Base-by-base conservation (phyloP, 2,113 vertebrate species). In the Atractosteus spatula region DNA sequence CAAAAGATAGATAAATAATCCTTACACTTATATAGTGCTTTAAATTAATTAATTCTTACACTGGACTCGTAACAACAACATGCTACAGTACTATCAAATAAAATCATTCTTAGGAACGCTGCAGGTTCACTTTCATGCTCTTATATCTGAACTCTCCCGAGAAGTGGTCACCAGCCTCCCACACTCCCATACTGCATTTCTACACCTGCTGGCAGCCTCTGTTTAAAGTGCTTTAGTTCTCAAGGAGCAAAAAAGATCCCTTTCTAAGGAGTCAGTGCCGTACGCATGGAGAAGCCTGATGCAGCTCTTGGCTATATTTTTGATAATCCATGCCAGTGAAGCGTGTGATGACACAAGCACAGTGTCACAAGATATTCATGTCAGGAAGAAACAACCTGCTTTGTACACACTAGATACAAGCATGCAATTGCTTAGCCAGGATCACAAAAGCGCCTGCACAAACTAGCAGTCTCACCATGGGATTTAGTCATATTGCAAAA, bases 321-420 rank as follows among this genome's bases (percentile, higher is more conserved):
- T 79, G 73, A 82, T 83, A 78, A 79, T 83, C 81, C 47, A 76
- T 45, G 81, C 80, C 78, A 77, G 75, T 78, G 57, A 80, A 73
- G 65, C 76, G 77, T 75, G 81, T 78, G 79, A 86, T 83, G 87
- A 85, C 84, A 89, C 81, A 80, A 79, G 82, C 80, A 80, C 76
- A 65, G 76, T 82, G 84, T 86, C 83, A 83, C 72, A 77, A 80
- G 78, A 78, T 77, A 74, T 72, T 78, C 81, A 73, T 78, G 76
- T 85, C 79, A 74, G 80, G 78, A 81, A 7, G 54, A 74, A 76
- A 75, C 82, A 82, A 85, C 83, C 78, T 70, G 75, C 47, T 79
- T 87, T 79, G 82, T 80, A 74, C 73, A 66, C 72, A 76, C 78
- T 81, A 83, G 81, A 85, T 74, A 56, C 79, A 76, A 76, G 81